Conservation (phyloP, 2,888 invertebrate genomes). For the Saturnia pavonia region DNA sequence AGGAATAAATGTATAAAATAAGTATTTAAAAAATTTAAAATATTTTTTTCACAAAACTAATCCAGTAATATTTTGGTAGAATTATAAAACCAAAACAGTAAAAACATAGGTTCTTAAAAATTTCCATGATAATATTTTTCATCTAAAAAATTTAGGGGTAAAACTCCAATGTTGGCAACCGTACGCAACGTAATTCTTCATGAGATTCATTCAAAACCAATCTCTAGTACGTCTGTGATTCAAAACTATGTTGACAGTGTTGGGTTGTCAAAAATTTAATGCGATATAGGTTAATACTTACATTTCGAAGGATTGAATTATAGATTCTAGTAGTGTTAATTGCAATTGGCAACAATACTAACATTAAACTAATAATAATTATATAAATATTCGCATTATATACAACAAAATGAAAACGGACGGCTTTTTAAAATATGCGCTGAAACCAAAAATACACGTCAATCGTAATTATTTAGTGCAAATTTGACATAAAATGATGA, state of each 20-base stretch:
- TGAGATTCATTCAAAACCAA: not conserved
- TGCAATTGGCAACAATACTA: not conserved
- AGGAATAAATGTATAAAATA: too few species aligned
- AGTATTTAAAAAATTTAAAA: too few species aligned
- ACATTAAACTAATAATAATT: not conserved
- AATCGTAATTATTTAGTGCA: too few species aligned
- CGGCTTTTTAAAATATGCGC: not conserved
- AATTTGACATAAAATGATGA: too few species aligned
- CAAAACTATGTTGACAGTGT: too few species aligned
- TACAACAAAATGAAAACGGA: not conserved
- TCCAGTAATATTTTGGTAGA: too few species aligned
- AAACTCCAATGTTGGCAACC: not conserved
- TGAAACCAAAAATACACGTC: not conserved
- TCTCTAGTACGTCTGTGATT: too few species aligned
- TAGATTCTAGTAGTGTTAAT: not conserved
- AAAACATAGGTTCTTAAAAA: not conserved
- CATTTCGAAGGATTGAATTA: not conserved
- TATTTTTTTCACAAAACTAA: too few species aligned
- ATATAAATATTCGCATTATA: not conserved
- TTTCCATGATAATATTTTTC: not conserved
- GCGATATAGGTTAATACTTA: not conserved
- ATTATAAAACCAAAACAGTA: not conserved
- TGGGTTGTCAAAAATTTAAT: too few species aligned
- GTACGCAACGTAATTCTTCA: not conserved
- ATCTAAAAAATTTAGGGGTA: not conserved